Base-by-base conservation (phyloP, 2,888 invertebrate genomes). In the Apamea sordens region DNA sequence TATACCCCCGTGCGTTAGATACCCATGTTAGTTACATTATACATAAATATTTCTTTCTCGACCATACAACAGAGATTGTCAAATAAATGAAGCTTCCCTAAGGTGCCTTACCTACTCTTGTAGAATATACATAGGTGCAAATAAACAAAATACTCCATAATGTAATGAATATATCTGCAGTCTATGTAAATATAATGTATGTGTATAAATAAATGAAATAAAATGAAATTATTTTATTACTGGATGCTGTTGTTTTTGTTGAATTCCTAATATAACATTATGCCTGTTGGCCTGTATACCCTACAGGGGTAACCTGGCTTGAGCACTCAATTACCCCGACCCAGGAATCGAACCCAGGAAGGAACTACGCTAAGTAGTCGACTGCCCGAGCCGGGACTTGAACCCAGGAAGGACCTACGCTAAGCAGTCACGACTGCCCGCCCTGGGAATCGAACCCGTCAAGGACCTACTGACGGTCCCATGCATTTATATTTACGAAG, bases 211-310 rank as follows among this genome's bases (percentile, higher is more conserved):
- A 91, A 93, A 92, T 91, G 85, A 89, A 95, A 95, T 94, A 94
- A 95, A 94, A 95, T 93, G 94, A 96, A 96, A 95, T 93, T 96
- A 96, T 96, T 96, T 96, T 96, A 96, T 96, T 96, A 95, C 93
- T 93, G 92, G 92, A 93, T 76, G 18, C 15, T 69, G 80, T 91
- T 81, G 91, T 93, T 93, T 93, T 90, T 68, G 89, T 91, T 87
- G 53, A 56, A n/a, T 6, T 8, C 68, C 44, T 56, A 56, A 10
- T 6, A 15, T 50, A 5, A 21, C 4, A 44, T 41, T 18, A 13
- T 1, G 13, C 24, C 11, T n/a, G n/a, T 28, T 28, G 28, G 2
- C 8, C 15, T 61, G n/a, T 56, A n/a, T n/a, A n/a, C 11, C 59
- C 10, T 6, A 32, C 32, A 24, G 10, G 10, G 18, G 8, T 63